Percentiles rank a stretch among this genome's conserved stretches.
Evolutionary conservation across 2,888 invertebrate species (phyloP).

Genomic region (Iselma pallidipennis): DNA sequence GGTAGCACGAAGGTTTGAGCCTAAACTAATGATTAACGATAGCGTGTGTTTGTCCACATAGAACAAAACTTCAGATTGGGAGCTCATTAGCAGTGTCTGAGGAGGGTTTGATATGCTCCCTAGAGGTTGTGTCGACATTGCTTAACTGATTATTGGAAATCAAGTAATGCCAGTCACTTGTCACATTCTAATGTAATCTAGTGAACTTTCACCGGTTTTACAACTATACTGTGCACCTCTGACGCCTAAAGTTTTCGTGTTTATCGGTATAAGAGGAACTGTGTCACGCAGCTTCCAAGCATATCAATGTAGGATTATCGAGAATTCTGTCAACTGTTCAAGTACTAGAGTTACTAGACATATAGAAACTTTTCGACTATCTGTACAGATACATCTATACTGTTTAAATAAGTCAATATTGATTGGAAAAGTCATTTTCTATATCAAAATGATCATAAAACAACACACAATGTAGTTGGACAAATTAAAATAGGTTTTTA

Average conservation of each 20-base stretch:
- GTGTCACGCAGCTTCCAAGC: conserved; percentile 2
- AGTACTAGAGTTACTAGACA: not conserved
- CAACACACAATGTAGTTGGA: no score
- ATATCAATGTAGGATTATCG: conserved; percentile 2
- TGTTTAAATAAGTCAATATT: not conserved
- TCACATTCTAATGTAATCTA: conserved; percentile 11
- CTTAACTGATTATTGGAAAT: conserved; percentile 9
- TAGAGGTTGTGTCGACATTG: not conserved
- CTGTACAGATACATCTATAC: not conserved
- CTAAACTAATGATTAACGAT: no score
- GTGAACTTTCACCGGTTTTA: not conserved
- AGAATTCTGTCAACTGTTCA: conserved; percentile 1
- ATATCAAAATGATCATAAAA: not conserved
- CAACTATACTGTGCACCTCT: not conserved
- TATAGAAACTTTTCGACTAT: not conserved
- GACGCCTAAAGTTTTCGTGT: not conserved
- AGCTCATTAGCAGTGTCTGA: not conserved
- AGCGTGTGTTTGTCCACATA: no score
- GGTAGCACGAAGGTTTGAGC: no score
- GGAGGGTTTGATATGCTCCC: not conserved
- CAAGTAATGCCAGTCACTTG: conserved; percentile 17
- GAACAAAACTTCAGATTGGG: not conserved
- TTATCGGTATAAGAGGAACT: not conserved
- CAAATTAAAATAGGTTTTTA: no score
- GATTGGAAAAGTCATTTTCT: not conserved